Percentiles rank a stretch among this genome's conserved stretches.
Conservation (phyloP, 2,797 vertebrate genomes). For the Hafferia zeledoni region DNA sequence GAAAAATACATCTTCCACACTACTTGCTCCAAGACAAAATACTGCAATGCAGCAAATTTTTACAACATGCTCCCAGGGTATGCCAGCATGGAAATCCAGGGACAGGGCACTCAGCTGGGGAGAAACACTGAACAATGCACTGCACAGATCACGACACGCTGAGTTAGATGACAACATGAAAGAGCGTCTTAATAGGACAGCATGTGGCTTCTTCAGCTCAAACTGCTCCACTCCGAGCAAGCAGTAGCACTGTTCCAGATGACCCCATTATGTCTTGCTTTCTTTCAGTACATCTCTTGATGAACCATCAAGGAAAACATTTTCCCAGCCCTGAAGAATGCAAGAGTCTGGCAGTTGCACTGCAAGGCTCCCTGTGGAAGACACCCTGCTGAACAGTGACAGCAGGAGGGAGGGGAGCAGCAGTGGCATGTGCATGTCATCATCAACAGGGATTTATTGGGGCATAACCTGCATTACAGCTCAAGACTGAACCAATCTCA, state of each 20-base stretch:
- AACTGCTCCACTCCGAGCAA: not conserved
- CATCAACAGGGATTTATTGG: not conserved
- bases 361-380: slow-evolving; percentile 1
- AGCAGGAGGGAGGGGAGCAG: not conserved
- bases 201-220: slow-evolving; percentile 16
- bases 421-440: not conserved
- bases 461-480: not conserved
- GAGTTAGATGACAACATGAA: slow-evolving; percentile 6
- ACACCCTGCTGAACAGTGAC: not conserved
- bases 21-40: slow-evolving; percentile 20
- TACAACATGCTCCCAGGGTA: not conserved
- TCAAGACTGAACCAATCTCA: not conserved
- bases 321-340: slow-evolving; percentile 18
- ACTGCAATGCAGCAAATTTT: slow-evolving; percentile 69
- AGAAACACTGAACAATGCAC: slow-evolving; percentile 8
- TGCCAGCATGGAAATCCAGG: slow-evolving; percentile 7
- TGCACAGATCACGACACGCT: not conserved
- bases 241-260: slow-evolving; percentile 13
- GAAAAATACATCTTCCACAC: not conserved
- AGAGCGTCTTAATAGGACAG: slow-evolving; percentile 49
- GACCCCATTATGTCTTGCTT: slow-evolving; percentile 62
- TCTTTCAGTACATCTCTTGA: not conserved
- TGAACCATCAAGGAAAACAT: slow-evolving; percentile 40
- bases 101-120: slow-evolving; percentile 11
- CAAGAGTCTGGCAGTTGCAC: not conserved